Evolutionary conservation across 2,797 vertebrate genomes (phyloP).

Genomic region (Australoheros facetus): DNA sequence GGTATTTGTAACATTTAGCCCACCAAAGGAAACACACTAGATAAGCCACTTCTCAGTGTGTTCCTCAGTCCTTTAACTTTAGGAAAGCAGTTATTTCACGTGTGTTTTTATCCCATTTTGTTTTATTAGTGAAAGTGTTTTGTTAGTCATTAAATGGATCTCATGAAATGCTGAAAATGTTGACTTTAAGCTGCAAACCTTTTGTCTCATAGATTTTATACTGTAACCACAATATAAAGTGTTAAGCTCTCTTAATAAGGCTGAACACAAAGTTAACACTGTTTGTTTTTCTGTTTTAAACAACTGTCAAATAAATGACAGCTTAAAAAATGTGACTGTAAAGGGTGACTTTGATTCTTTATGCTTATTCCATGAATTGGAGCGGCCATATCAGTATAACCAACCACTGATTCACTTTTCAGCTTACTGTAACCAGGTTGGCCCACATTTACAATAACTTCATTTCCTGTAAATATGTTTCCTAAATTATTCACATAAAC

Average conservation of each 20-base stretch:
- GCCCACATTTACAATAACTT: background rate
- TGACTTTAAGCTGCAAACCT: conserved; percentile 45
- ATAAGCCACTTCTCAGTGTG: background rate
- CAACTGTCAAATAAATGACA: conserved; percentile 67
- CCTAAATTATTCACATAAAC: background rate
- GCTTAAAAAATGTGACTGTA: conserved; percentile 29
- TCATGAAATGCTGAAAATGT: conserved; percentile 46
- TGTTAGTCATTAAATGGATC: conserved; percentile 47
- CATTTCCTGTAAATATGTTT: accelerated
- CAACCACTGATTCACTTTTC: background rate
- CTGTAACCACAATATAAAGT: conserved; percentile 59
- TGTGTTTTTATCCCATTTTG: conserved; percentile 60
- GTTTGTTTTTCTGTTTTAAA: conserved; percentile 53
- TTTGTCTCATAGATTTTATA: conserved; percentile 72
- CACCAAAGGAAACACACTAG: conserved; percentile 70
- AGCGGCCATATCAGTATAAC: background rate
- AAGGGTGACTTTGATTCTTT: background rate
- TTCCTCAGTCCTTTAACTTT: conserved; percentile 22
- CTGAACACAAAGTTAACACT: conserved; percentile 47
- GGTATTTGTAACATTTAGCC: conserved; percentile 81
- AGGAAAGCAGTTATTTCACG: conserved; percentile 45
- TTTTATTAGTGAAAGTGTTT: conserved; percentile 46
- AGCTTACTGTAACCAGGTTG: background rate
- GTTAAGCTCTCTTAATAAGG: conserved; percentile 59
- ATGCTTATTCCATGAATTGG: background rate